Percentiles rank a stretch among this genome's conserved stretches.
Evolutionary conservation across 2,113 vertebrate species (phyloP).

Genomic region (Pterocles burchelli): DNA sequence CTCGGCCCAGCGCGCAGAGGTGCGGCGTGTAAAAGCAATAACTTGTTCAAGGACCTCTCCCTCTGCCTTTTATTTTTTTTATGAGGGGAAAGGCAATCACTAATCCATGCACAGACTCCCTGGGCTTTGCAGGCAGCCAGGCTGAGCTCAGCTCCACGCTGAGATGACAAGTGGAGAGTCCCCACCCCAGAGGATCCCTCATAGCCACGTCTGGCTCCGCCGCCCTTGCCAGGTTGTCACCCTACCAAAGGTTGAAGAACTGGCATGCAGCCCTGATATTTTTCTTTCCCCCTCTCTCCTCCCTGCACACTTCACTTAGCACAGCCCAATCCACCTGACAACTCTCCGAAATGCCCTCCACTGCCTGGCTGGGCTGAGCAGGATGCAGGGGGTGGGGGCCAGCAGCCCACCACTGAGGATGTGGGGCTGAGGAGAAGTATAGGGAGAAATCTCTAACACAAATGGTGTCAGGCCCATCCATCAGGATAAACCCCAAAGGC

Average conservation of each 20-base stretch:
- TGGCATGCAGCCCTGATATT: slow-evolving; percentile 3
- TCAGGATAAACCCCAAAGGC: background rate
- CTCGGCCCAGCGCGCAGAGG: slow-evolving; percentile 61
- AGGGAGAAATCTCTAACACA: background rate
- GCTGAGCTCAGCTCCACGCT: slow-evolving; percentile 6
- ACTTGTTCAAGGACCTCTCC: background rate
- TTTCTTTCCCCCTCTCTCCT: slow-evolving; percentile 11
- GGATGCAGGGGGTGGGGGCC: background rate
- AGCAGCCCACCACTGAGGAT: background rate
- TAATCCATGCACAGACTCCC: background rate
- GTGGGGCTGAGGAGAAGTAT: background rate
- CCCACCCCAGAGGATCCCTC: background rate
- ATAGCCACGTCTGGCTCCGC: background rate
- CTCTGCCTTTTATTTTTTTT: background rate
- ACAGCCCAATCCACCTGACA: slow-evolving; percentile 64
- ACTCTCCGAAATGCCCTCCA: slow-evolving; percentile 7
- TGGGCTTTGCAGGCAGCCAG: background rate
- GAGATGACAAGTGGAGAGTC: slow-evolving; percentile 23
- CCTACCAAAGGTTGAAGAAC: slow-evolving; percentile 54
- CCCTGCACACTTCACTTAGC: slow-evolving; percentile 71
- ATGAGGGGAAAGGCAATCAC: slow-evolving; percentile 24
- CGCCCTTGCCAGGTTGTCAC: slow-evolving; percentile 54
- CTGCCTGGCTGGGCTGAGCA: slow-evolving; percentile 31
- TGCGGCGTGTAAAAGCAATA: slow-evolving; percentile 36
- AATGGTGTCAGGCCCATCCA: rapidly evolving